phyloP scores from a whole-genome alignment of 2,888 invertebrate genomes.

The Endotricha flammealis region DNA sequence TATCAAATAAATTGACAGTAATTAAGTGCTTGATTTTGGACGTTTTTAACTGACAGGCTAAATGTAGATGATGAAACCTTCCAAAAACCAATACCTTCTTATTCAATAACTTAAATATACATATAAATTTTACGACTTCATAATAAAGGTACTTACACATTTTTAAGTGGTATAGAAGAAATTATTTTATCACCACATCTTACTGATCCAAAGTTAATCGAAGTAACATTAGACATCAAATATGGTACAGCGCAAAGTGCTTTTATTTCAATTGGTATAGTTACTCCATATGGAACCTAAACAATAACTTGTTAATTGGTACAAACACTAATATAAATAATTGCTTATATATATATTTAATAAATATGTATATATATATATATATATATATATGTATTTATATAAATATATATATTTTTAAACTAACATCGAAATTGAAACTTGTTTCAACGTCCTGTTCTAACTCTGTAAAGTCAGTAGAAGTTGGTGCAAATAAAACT shows the following conservation, averaged over 20 bases:
- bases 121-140: too few relatives aligned
- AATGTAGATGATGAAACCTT: too few relatives aligned
- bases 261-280: slow-evolving; percentile 76
- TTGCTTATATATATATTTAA: too few relatives aligned
- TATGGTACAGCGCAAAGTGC: slow-evolving; percentile 79
- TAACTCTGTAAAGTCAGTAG: slow-evolving; percentile 52
- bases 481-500: slow-evolving; percentile 72
- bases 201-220: slow-evolving; percentile 76
- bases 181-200: slow-evolving; percentile 78
- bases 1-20: too few relatives aligned
- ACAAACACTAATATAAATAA: too few relatives aligned
- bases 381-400: too few relatives aligned
- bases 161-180: slow-evolving; percentile 72
- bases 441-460: slow-evolving; percentile 59
- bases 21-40: too few relatives aligned
- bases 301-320: too few relatives aligned
- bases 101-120: too few relatives aligned
- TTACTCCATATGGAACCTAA: slow-evolving; percentile 79
- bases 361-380: too few relatives aligned
- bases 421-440: slow-evolving; percentile 67
- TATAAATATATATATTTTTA: slow-evolving; percentile 1
- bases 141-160: slow-evolving; percentile 64
- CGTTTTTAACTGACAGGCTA: too few relatives aligned
- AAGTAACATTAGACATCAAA: slow-evolving; percentile 54
- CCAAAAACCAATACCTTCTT: too few relatives aligned